These are phyloP conservation scores for Baryphthengus martii DNA, from an alignment of 2,113 vertebrate genomes.

Conservation along the genomic window DNA sequence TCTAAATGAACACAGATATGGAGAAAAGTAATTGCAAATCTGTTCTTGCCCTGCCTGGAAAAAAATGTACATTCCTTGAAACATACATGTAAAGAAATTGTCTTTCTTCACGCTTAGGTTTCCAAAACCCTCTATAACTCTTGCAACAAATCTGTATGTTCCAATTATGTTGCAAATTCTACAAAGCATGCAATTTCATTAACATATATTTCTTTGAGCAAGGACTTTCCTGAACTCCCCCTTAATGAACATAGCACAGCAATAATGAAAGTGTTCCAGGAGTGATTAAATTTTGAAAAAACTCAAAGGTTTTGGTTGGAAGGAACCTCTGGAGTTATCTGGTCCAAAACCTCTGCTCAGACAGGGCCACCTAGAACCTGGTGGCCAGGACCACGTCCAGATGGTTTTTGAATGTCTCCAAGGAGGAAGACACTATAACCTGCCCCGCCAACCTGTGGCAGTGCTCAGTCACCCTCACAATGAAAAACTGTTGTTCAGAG, in stretches of 20 bases:
- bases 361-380: neutral
- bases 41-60: neutral
- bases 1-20: neutral
- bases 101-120: neutral
- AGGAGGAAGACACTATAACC: neutral
- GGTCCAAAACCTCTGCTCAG: neutral
- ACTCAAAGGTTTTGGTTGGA: neutral
- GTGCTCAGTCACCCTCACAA: neutral
- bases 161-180: neutral
- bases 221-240: neutral
- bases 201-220: neutral
- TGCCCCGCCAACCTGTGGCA: neutral
- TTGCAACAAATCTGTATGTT: neutral
- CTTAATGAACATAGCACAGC: neutral
- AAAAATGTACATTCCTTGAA: neutral
- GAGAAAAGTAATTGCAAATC: neutral
- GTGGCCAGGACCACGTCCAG: rapidly evolving
- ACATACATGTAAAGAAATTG: neutral
- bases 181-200: neutral
- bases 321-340: neutral
- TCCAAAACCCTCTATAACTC: neutral
- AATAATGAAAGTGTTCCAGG: neutral
- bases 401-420: neutral
- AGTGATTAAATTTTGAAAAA: neutral
- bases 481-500: neutral